Evolutionary conservation across 2,888 invertebrate genomes (phyloP).

Genomic region (Tuta absoluta): DNA sequence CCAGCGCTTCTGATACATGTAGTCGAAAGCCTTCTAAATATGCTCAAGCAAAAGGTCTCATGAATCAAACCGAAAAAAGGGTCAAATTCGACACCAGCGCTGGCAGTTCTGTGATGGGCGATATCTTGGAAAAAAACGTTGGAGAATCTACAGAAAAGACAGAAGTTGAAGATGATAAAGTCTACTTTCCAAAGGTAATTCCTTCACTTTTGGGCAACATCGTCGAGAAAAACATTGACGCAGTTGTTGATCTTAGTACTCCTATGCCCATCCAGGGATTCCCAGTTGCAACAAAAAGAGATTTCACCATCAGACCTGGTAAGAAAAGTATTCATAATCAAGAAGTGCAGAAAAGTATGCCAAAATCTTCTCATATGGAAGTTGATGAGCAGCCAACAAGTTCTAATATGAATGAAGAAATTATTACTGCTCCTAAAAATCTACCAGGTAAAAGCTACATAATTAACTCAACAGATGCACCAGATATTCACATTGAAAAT

Average conservation of each 20-base stretch:
- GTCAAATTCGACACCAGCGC: slow-evolving; percentile 50
- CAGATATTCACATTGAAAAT: slow-evolving; percentile 88
- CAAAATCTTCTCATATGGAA: slow-evolving; percentile 50
- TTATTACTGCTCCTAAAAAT: slow-evolving; percentile 31
- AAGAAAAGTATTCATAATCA: slow-evolving; percentile 78
- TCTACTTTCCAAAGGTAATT: slow-evolving; percentile 72
- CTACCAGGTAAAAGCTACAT: slow-evolving; percentile 71
- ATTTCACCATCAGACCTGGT: slow-evolving; percentile 49
- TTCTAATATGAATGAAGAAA: slow-evolving; percentile 34
- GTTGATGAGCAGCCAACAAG: slow-evolving; percentile 46
- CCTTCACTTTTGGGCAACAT: slow-evolving; percentile 77
- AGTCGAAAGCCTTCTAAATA: slow-evolving; percentile 67
- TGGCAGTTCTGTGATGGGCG: slow-evolving; percentile 47
- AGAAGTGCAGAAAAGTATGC: slow-evolving; percentile 56
- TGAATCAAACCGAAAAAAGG: slow-evolving; percentile 65
- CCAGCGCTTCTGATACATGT: slow-evolving; percentile 37
- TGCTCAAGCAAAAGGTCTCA: slow-evolving; percentile 65
- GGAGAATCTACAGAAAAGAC: slow-evolving; percentile 31
- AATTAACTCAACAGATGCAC: slow-evolving; percentile 71
- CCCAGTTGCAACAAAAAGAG: slow-evolving; percentile 71
- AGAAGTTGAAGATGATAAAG: slow-evolving; percentile 51
- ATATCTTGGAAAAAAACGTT: slow-evolving; percentile 63
- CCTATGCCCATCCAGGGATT: slow-evolving; percentile 71
- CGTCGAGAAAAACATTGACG: slow-evolving; percentile 73
- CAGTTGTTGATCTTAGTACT: slow-evolving; percentile 41